Evolutionary conservation across 2,888 invertebrate genomes (phyloP), one percentile per base, ranked within the genome.

Genomic region (Dicyrtoma fusca): DNA sequence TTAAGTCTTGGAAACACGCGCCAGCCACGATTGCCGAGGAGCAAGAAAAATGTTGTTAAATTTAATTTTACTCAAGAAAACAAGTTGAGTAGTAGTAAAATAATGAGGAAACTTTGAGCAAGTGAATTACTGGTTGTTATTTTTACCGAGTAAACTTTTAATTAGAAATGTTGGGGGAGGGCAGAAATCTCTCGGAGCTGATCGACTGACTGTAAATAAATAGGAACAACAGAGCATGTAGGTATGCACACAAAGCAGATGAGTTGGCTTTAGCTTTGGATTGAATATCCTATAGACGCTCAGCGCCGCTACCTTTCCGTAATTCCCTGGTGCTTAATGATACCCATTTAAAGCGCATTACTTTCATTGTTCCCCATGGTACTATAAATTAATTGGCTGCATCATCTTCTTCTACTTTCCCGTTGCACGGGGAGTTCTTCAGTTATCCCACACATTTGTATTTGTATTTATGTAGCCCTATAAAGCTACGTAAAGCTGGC

Each of bases 321-420:
- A 61, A 61, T 66, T 34, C 66, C 66, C 53, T 17, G 14, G 51
- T 13, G 66, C 26, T 66, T 42, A 73, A 59, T 69, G 57, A 72
- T 68, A 59, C 64, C 23, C 59, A 45, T 68, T 72, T 69, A 61
- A 69, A 68, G 61, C 62, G 57, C 51, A 45, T 73, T 55, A 42
- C 17, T 23, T 68, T 51, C 69, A 55, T 71, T 53, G 63, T 19
- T 64, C 74, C 63, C 61, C 47, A 64, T 49, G n/a, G 69, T 61
- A 25, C 61, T 66, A 55, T 44, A 53, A 59, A 69, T 69, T 69
- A 69, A 68, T 66, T 55, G 45, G 49, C 57, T 62, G n/a, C 69
- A 44, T 61, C 61, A 19, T 49, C 26, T 62, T 63, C 69, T 62
- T 49, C 19, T n/a, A 17, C 19, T 21, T 34, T 59, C 34, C 34